Conservation (phyloP, 2,797 vertebrate species). For the Pelobates cultripes region DNA sequence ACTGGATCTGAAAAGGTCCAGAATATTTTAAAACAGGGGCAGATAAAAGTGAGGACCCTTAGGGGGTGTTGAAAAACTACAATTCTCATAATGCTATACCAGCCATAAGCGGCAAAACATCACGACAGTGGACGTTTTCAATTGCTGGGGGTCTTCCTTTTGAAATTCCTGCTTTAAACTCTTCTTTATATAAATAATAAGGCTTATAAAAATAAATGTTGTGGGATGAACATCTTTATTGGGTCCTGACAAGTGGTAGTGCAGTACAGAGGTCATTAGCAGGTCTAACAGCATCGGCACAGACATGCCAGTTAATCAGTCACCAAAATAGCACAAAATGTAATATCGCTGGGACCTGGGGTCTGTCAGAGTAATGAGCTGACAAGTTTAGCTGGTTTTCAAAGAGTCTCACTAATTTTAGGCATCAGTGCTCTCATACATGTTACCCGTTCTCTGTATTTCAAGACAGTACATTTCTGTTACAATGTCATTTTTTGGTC, state of each 20-base stretch:
- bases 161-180: no score
- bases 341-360: background rate
- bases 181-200: no score
- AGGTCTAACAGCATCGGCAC: background rate
- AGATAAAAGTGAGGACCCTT: no score
- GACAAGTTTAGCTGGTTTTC: background rate
- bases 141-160: no score
- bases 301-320: background rate
- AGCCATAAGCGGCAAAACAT: no score
- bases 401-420: conserved; percentile 12
- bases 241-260: background rate
- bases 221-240: no score
- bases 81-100: no score
- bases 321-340: background rate
- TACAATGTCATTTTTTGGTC: background rate
- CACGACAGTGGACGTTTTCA: no score
- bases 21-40: no score
- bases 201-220: no score
- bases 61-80: no score
- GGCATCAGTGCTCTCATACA: conserved; percentile 8
- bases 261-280: background rate
- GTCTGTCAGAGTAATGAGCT: conserved; percentile 15
- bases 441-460: background rate
- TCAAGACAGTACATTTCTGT: background rate
- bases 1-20: no score